Evolutionary conservation across 2,797 vertebrate genomes (phyloP), one percentile per base, ranked within the genome.

Genomic region (Okamejei kenojei): DNA sequence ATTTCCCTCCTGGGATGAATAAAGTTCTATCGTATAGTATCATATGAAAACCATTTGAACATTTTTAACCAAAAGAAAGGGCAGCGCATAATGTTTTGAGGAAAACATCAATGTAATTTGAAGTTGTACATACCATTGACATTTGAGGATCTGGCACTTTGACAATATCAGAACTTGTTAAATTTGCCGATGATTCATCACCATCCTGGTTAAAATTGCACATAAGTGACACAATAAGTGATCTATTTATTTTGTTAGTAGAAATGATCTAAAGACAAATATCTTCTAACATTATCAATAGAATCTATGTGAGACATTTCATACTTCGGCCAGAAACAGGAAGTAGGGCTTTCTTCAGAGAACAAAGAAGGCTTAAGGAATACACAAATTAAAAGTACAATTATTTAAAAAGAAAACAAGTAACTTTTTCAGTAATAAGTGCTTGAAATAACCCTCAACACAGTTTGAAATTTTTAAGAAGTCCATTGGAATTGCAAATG

Each of bases 111-210:
- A 80, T 23, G 23, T 80, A 68, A 63, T 35, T 58, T 82, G 2
- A 68, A 68, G 45, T 92, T 15, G 58, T 58, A 93, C 98, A 97
- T 95, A 99, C 98, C 98, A 99, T 98, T 94, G 97, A 98, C 98
- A 99, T 98, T 95, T 99, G 98, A 2, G 99, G 99, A 94, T 99
- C 99, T 26, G 98, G 98, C 95, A 99, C 98, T 96, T 98, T 98
- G 94, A 99, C 98, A 45, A 99, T 98, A 95, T 99, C 99, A 58
- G 97, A 97, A 95, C 97, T 99, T 94, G 98, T 97, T 93, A 97
- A 97, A 95, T 98, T 96, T 0, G 97, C 96, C 23, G 97, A 97
- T 0, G 97, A 94, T 8, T 99, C 98, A 92, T 99, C 98, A 94
- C 98, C 99, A 84, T 99, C 99, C 99, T 99, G 94, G 93, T 94